Conservation (phyloP, 2,797 vertebrate species). For the Lycodopsis pacificus region DNA sequence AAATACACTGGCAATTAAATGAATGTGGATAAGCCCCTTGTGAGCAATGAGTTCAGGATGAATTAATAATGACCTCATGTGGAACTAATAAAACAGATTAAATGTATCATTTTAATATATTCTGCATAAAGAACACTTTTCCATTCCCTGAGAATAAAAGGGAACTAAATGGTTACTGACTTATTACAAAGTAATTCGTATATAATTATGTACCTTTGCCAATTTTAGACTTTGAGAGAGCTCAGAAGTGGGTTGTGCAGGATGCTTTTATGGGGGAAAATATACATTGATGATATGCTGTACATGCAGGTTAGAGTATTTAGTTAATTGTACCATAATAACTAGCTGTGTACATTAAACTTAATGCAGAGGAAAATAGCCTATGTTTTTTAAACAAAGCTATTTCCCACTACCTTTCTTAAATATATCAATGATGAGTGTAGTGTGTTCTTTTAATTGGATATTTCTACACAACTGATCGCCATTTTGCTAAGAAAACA, state of each 20-base stretch:
- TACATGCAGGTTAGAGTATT: neutral
- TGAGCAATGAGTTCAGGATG: neutral
- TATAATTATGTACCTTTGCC: neutral
- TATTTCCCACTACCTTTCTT: neutral
- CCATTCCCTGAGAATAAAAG: neutral
- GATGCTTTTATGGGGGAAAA: neutral
- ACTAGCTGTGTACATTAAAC: neutral
- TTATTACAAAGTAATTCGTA: neutral
- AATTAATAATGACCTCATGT: slow-evolving; percentile 12
- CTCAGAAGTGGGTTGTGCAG: neutral
- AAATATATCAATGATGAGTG: neutral
- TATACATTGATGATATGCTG: neutral
- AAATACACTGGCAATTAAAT: slow-evolving; percentile 1
- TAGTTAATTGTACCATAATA: neutral
- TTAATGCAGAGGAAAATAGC: neutral
- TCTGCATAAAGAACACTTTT: neutral
- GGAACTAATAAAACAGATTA: neutral
- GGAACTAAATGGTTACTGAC: neutral
- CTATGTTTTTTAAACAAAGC: neutral
- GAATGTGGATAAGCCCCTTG: neutral
- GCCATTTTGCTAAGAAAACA: neutral
- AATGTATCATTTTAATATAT: neutral
- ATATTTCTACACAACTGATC: neutral
- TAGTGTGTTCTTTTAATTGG: neutral
- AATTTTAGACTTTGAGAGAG: neutral